phyloP scores from a whole-genome alignment of 2,888 invertebrate species.

The Aquatica leii region DNA sequence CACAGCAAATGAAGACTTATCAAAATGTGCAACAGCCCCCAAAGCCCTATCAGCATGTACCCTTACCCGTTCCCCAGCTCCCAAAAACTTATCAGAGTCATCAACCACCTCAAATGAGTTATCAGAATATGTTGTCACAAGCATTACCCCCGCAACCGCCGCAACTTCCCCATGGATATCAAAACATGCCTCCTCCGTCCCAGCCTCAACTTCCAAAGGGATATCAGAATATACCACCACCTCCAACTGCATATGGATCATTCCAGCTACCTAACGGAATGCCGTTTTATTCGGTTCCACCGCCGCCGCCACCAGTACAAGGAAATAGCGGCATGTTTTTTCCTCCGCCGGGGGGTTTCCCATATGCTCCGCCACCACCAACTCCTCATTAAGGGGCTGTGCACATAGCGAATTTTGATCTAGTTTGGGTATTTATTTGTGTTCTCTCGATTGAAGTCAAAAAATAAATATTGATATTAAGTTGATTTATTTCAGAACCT shows the following conservation, averaged over 20 bases:
- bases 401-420: slow-evolving; percentile 21
- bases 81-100: slow-evolving; percentile 26
- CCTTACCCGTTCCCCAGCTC: slow-evolving; percentile 41
- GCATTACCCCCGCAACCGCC: slow-evolving; percentile 57
- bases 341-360: slow-evolving; percentile 48
- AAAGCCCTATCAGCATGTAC: slow-evolving; percentile 26
- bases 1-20: slow-evolving; percentile 44
- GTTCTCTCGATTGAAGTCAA: slow-evolving; percentile 14
- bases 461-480: neutral
- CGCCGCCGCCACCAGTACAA: slow-evolving; percentile 54
- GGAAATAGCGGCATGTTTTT: slow-evolving; percentile 42
- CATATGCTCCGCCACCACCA: slow-evolving; percentile 55
- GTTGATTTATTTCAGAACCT: slow-evolving; percentile 24
- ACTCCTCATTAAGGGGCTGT: slow-evolving; percentile 48
- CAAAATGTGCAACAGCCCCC: slow-evolving; percentile 42
- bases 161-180: slow-evolving; percentile 50
- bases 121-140: slow-evolving; percentile 43
- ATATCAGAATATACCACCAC: slow-evolving; percentile 48
- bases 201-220: slow-evolving; percentile 43
- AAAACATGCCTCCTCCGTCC: slow-evolving; percentile 47
- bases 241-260: slow-evolving; percentile 46
- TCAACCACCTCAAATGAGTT: slow-evolving; percentile 41
- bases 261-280: slow-evolving; percentile 54
- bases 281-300: slow-evolving; percentile 56
- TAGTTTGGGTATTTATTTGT: slow-evolving; percentile 26